phyloP scores from a whole-genome alignment of 2,113 vertebrate species.

The Chaenogobius annularis region DNA sequence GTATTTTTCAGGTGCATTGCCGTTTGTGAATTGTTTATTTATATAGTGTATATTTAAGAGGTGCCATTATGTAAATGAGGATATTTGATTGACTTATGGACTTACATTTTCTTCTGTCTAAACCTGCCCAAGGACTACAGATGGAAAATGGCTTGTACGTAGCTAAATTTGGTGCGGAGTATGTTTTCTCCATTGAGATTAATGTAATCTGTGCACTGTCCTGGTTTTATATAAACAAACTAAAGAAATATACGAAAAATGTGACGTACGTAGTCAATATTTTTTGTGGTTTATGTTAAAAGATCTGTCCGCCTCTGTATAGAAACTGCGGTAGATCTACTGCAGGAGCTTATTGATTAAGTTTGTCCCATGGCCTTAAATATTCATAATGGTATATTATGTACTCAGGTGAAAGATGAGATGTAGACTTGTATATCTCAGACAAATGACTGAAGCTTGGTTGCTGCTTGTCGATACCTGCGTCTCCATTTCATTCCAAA shows the following conservation, averaged over 20 bases:
- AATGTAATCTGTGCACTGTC: too few relatives aligned
- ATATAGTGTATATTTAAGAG: too few relatives aligned
- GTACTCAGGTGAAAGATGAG: neutral
- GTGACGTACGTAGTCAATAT: neutral
- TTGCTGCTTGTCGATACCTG: conserved; percentile 43
- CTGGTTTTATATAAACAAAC: too few relatives aligned
- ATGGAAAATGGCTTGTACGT: too few relatives aligned
- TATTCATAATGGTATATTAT: neutral
- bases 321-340: neutral
- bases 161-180: too few relatives aligned
- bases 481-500: conserved; percentile 37
- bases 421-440: neutral
- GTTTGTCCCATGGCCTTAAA: neutral
- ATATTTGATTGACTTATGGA: too few relatives aligned
- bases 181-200: too few relatives aligned
- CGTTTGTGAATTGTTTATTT: too few relatives aligned
- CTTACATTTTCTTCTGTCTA: too few relatives aligned
- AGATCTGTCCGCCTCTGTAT: neutral
- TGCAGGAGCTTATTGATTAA: neutral
- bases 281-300: neutral
- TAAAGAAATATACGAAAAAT: neutral
- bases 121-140: too few relatives aligned
- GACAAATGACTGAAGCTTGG: conserved; percentile 10
- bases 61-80: too few relatives aligned
- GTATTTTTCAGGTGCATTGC: too few relatives aligned